Percentiles rank a stretch among this genome's conserved stretches.
phyloP scores from a whole-genome alignment of 2,797 vertebrate genomes.

The Danio jaintianensis region DNA sequence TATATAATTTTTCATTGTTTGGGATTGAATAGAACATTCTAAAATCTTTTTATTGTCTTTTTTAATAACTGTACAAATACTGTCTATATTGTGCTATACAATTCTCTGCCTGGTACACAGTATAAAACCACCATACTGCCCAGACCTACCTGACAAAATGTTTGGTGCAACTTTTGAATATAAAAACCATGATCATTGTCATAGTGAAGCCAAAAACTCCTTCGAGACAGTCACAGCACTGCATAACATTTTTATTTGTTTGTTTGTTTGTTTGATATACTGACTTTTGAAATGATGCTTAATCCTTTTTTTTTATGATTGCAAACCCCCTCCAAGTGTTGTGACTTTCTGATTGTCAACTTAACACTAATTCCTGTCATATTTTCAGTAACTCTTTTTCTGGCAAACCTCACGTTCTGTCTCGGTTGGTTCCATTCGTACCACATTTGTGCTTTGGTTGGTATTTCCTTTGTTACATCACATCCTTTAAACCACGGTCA shows the following conservation, averaged over 20 bases:
- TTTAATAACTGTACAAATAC: no score
- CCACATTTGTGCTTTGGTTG: conserved; percentile 51
- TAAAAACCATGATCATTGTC: conserved; percentile 64
- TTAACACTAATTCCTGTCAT: conserved; percentile 58
- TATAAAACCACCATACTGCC: conserved; percentile 49
- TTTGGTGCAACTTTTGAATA: conserved; percentile 87
- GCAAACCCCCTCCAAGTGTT: conserved; percentile 62
- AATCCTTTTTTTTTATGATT: conserved; percentile 6
- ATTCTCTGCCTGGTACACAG: background rate
- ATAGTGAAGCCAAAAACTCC: conserved; percentile 57
- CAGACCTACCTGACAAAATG: conserved; percentile 81
- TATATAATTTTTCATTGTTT: no score
- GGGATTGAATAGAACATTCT: no score
- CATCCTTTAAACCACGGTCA: conserved; percentile 47
- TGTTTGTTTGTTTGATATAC: conserved; percentile 11
- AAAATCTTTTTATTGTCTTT: no score
- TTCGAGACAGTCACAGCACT: conserved; percentile 77
- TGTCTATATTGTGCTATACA: no score
- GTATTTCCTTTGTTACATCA: conserved; percentile 40
- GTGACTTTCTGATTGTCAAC: conserved; percentile 74
- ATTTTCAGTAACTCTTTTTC: conserved; percentile 57
- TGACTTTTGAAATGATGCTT: background rate
- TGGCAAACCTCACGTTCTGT: conserved; percentile 61
- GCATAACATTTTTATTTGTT: background rate
- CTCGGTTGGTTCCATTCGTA: conserved; percentile 54